Evolutionary conservation across 2,113 vertebrate genomes (phyloP).

Genomic region (Sorex fumeus): DNA sequence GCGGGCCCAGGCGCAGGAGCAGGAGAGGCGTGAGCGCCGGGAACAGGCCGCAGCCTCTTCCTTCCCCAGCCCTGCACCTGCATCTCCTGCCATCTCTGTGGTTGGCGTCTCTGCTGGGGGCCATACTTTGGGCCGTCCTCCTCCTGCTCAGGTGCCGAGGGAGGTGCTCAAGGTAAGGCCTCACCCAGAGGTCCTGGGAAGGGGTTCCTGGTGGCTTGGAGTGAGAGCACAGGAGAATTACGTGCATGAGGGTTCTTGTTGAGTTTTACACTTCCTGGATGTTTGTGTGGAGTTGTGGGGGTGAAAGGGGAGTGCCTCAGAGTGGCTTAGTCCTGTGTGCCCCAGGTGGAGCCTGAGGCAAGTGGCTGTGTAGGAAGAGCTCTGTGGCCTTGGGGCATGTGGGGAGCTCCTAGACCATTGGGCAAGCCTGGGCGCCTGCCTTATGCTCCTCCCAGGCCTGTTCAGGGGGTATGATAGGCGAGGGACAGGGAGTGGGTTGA

Average conservation of each 20-base stretch:
- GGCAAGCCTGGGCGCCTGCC: background rate
- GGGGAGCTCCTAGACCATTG: background rate
- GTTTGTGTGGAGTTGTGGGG: background rate
- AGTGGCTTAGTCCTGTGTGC: background rate
- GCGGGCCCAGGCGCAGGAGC: conserved; percentile 94
- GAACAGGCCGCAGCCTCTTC: conserved; percentile 88
- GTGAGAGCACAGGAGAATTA: background rate
- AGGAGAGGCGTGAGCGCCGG: conserved; percentile 93
- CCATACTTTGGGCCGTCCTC: conserved; percentile 86
- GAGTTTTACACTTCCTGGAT: background rate
- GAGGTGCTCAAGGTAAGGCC: conserved; percentile 93
- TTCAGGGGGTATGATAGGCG: background rate
- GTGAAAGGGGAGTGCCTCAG: background rate
- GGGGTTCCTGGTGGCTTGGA: background rate
- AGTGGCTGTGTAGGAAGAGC: background rate
- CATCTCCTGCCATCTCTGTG: conserved; percentile 93
- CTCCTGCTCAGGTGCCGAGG: conserved; percentile 93
- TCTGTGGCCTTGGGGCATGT: background rate
- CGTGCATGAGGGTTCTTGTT: no score
- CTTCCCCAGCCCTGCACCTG: conserved; percentile 83
- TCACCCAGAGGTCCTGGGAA: conserved; percentile 10
- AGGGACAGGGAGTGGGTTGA: no score
- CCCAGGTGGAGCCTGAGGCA: background rate
- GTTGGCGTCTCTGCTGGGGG: conserved; percentile 81
- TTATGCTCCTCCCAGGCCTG: background rate